Conservation (phyloP, 37 sponge, comb jelly and placozoan genomes). For the Theonella swinhoei region DNA sequence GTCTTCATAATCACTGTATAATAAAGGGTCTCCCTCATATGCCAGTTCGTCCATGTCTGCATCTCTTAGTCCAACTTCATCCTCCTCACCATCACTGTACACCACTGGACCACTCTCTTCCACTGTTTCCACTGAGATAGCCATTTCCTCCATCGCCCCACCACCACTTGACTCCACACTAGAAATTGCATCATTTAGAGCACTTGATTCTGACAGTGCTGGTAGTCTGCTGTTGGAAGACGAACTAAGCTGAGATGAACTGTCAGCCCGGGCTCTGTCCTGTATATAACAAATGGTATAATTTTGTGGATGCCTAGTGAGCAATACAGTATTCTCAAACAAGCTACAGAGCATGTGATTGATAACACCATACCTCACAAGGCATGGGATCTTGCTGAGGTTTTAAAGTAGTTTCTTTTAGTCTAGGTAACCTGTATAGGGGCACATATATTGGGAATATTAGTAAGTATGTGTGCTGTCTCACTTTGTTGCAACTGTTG, state of each 20-base stretch:
- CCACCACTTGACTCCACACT: too few species aligned
- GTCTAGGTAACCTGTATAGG: background rate
- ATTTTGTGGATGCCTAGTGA: too few species aligned
- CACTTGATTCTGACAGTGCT: background rate
- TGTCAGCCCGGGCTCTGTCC: too few species aligned
- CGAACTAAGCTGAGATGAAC: too few species aligned
- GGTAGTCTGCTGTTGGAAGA: background rate
- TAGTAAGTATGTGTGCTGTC: background rate
- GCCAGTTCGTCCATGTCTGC: constrained; percentile 47
- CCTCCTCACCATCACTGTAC: constrained; percentile 45
- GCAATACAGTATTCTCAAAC: too few species aligned
- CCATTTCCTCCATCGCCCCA: background rate
- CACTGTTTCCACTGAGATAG: too few species aligned
- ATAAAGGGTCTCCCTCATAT: constrained; percentile 55
- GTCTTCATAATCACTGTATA: constrained; percentile 37
- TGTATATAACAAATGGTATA: too few species aligned
- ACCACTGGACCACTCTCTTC: constrained; percentile 64
- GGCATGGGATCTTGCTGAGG: too few species aligned
- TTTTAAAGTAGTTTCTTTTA: too few species aligned
- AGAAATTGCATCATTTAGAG: too few species aligned
- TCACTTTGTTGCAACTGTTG: background rate
- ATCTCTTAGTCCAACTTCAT: constrained; percentile 45
- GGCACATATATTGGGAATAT: background rate
- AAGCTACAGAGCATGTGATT: too few species aligned
- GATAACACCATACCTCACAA: too few species aligned